Percentiles rank a stretch among this genome's conserved stretches.
Evolutionary conservation across 1,140 invertebrate genomes (phyloP).

Genomic region (Plodia interpunctella): DNA sequence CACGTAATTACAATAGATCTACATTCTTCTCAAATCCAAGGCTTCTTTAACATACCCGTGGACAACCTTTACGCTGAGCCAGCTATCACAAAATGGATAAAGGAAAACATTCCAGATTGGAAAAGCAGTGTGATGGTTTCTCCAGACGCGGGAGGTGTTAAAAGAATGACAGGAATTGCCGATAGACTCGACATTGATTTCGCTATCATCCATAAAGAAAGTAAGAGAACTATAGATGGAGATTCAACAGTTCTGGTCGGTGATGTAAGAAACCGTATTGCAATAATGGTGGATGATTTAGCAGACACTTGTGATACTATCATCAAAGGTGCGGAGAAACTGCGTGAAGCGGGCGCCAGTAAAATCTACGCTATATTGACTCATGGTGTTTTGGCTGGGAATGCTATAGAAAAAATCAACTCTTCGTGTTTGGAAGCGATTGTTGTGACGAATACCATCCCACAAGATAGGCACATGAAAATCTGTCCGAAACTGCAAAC

Average conservation of each 20-base stretch:
- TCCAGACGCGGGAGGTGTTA: slow-evolving; percentile 99
- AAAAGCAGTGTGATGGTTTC: slow-evolving; percentile 98
- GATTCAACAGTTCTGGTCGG: slow-evolving; percentile 99
- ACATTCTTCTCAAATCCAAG: slow-evolving; percentile 98
- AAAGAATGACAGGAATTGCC: slow-evolving; percentile 83
- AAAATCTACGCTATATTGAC: slow-evolving; percentile 98
- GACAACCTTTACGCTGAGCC: slow-evolving; percentile 99
- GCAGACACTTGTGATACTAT: slow-evolving; percentile 99
- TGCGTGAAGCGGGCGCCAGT: slow-evolving; percentile 96
- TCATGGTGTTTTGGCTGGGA: slow-evolving; percentile 99
- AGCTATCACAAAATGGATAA: slow-evolving; percentile 99
- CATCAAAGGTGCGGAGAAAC: slow-evolving; percentile 97
- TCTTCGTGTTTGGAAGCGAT: slow-evolving; percentile 98
- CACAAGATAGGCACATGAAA: slow-evolving; percentile 98
- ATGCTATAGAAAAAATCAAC: slow-evolving; percentile 97
- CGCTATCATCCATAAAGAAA: slow-evolving; percentile 99
- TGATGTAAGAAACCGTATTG: slow-evolving; percentile 97
- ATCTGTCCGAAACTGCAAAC: slow-evolving; percentile 96
- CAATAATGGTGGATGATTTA: slow-evolving; percentile 99
- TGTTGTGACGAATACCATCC: slow-evolving; percentile 99
- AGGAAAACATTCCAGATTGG: slow-evolving; percentile 98
- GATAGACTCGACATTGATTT: slow-evolving; percentile 98
- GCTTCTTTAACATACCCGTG: slow-evolving; percentile 76
- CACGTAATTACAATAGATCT: slow-evolving; percentile 99
- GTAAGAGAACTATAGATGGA: slow-evolving; percentile 98